Conservation (phyloP, 2,797 vertebrate genomes). For the Microctenopoma steveboyesi region DNA sequence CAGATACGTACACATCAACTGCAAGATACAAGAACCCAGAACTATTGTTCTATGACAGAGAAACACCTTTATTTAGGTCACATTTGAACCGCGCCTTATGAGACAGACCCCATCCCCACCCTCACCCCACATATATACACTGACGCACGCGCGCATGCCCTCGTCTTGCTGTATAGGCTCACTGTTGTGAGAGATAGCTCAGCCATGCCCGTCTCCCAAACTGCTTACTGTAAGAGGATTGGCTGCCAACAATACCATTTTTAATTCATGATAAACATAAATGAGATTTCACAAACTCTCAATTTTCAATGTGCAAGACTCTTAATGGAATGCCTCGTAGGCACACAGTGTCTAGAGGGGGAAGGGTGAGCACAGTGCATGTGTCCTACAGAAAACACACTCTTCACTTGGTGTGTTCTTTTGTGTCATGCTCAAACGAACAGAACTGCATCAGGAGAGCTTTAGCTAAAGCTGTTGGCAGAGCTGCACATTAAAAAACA, state of each 20-base stretch:
- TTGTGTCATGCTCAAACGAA: constrained; percentile 54
- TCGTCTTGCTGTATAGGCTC: constrained; percentile 43
- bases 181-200: constrained; percentile 77
- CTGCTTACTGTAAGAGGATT: constrained; percentile 87
- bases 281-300: constrained; percentile 80
- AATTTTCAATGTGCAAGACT: constrained; percentile 76
- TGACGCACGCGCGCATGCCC: constrained; percentile 20
- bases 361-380: constrained; percentile 27
- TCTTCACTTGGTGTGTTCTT: constrained; percentile 47
- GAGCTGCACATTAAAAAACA: constrained; percentile 36
- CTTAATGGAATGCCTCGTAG: constrained; percentile 74
- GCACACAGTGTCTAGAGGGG: constrained; percentile 55
- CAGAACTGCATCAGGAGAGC: constrained; percentile 36
- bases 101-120: constrained; percentile 49
- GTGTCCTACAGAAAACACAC: constrained; percentile 53
- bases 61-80: constrained; percentile 83
- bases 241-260: constrained; percentile 82
- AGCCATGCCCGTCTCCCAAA: constrained; percentile 76
- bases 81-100: constrained; percentile 71
- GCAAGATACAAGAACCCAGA: constrained; percentile 19
- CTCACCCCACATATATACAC: constrained; percentile 38
- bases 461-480: constrained; percentile 30
- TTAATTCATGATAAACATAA: constrained; percentile 85
- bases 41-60: constrained; percentile 61
- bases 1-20: constrained; percentile 17